A percentile compares a stretch with the other conserved stretches of the same genome.
Evolutionary conservation across 2,113 vertebrate genomes (phyloP).

Genomic region (Proteles cristata): DNA sequence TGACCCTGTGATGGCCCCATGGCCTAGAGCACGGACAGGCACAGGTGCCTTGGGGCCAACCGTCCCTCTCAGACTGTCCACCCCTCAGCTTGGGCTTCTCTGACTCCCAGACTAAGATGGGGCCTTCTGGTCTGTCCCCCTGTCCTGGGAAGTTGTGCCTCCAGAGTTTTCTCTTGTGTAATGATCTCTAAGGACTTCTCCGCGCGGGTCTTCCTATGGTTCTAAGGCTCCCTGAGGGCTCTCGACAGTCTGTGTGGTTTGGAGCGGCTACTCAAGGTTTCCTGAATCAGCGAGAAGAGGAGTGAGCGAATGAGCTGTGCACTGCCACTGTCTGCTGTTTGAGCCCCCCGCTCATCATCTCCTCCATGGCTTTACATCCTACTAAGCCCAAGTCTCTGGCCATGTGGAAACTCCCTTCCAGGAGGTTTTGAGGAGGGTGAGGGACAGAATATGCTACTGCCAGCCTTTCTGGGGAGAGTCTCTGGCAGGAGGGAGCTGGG

Average conservation of each 20-base stretch:
- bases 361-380: background rate
- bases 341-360: background rate
- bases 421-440: background rate
- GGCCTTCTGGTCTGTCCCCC: background rate
- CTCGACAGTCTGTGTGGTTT: background rate
- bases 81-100: background rate
- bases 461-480: background rate
- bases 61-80: background rate
- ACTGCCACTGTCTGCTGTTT: accelerated
- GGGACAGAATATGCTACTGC: background rate
- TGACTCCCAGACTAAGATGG: background rate
- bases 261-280: background rate
- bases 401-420: background rate
- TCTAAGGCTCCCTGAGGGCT: too few species aligned
- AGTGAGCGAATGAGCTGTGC: background rate
- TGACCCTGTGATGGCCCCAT: background rate
- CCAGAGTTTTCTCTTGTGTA: background rate
- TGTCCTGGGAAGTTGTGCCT: background rate
- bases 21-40: background rate
- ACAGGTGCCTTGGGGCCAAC: background rate
- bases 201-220: background rate
- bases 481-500: background rate
- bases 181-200: background rate
- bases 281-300: background rate
- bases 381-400: too few species aligned